A percentile compares a stretch with the other conserved stretches of the same genome.
phyloP scores from a whole-genome alignment of 92 coral and sea anemone species.

The Blastomussa wellsi region DNA sequence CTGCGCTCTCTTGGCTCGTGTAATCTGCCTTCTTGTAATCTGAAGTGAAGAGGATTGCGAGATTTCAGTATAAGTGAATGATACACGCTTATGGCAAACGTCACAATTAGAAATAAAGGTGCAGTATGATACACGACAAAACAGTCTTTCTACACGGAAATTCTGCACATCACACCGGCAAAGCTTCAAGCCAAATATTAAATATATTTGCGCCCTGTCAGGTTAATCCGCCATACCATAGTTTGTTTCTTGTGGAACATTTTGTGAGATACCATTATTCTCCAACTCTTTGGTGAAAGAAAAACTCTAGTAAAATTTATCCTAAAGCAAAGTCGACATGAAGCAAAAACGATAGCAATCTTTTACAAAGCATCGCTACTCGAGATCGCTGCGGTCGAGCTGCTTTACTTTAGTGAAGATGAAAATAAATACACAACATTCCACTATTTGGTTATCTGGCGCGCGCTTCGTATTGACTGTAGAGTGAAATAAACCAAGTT shows the following conservation, averaged over 20 bases:
- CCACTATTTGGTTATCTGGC: neutral
- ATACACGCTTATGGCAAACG: neutral
- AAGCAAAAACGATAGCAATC: constrained; percentile 19
- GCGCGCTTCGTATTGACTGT: neutral
- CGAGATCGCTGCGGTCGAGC: constrained; percentile 12
- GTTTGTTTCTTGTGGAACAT: neutral
- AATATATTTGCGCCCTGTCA: neutral
- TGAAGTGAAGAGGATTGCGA: constrained; percentile 4
- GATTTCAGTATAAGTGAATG: constrained; percentile 16
- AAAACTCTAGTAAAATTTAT: neutral
- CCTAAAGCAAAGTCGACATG: neutral
- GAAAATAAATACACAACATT: constrained; percentile 34
- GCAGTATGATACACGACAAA: neutral
- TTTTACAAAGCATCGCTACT: neutral
- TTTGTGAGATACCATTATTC: neutral
- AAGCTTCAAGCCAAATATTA: neutral
- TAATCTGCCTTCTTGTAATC: constrained; percentile 34
- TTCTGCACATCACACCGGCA: neutral
- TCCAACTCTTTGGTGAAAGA: neutral
- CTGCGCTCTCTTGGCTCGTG: neutral
- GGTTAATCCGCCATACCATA: neutral
- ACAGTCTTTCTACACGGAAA: neutral
- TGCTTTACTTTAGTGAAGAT: neutral
- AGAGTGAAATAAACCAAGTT: neutral
- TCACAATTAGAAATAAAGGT: neutral